A percentile compares a stretch with the other conserved stretches of the same genome.
phyloP scores from a whole-genome alignment of 2,888 invertebrate genomes.

The Idaea dimidiata region DNA sequence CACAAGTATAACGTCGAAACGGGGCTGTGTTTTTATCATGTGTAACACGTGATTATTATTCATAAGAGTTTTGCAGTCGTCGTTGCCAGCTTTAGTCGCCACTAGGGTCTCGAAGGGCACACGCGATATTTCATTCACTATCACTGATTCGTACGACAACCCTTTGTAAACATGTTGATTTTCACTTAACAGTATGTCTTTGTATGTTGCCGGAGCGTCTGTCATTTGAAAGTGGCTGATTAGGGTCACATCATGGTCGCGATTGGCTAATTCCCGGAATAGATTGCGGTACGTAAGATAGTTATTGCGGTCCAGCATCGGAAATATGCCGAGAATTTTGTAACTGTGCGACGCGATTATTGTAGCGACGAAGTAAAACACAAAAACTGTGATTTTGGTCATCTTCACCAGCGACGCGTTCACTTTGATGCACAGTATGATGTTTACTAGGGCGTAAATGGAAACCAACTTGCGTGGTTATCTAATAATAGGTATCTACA shows the following conservation, averaged over 20 bases:
- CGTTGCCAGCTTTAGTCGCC: constrained; percentile 72
- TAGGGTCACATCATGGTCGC: constrained; percentile 78
- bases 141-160: constrained; percentile 72
- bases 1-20: constrained; percentile 85
- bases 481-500: constrained; percentile 69
- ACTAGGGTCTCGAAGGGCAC: constrained; percentile 73
- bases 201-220: constrained; percentile 73
- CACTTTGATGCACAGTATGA: constrained; percentile 54
- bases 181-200: constrained; percentile 74
- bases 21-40: constrained; percentile 70
- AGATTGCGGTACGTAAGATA: constrained; percentile 73
- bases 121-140: constrained; percentile 69
- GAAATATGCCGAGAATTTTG: constrained; percentile 78
- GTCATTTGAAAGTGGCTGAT: constrained; percentile 74
- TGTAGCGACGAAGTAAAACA: constrained; percentile 52
- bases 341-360: constrained; percentile 57
- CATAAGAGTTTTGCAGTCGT: constrained; percentile 74
- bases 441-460: constrained; percentile 70
- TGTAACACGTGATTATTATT: constrained; percentile 76
- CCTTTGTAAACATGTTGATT: constrained; percentile 61
- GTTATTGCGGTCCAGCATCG: constrained; percentile 75
- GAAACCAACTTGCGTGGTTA: constrained; percentile 57
- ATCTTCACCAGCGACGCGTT: constrained; percentile 59
- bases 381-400: constrained; percentile 49
- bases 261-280: constrained; percentile 71